phyloP scores from a whole-genome alignment of 2,888 invertebrate species.

The Platycnemis pennipes region DNA sequence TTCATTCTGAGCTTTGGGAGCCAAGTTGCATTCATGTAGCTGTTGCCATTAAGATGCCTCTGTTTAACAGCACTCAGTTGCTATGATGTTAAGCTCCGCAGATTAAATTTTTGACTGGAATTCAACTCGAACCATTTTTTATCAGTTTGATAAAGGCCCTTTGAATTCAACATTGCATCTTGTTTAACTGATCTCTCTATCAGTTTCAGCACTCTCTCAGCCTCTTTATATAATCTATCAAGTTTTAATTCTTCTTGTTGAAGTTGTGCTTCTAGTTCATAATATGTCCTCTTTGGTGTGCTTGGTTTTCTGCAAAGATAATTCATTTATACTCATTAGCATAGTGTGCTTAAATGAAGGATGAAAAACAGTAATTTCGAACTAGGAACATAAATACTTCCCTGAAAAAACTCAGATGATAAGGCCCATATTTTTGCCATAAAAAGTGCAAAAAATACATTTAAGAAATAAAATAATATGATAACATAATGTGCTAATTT shows the following conservation, averaged over 20 bases:
- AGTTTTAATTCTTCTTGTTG: constrained; percentile 52
- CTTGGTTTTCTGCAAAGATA: not conserved
- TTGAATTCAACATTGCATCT: not conserved
- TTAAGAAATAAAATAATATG: no score
- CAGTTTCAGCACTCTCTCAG: constrained; percentile 33
- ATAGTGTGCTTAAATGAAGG: not conserved
- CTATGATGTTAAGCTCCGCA: not conserved
- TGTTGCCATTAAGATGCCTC: not conserved
- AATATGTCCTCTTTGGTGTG: constrained; percentile 37
- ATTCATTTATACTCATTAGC: not conserved
- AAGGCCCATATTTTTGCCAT: no score
- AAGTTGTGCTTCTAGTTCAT: constrained; percentile 21
- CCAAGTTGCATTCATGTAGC: not conserved
- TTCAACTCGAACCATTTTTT: not conserved
- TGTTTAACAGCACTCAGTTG: not conserved
- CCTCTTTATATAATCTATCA: constrained; percentile 46
- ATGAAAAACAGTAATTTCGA: no score
- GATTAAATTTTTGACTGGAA: not conserved
- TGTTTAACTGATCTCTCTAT: constrained; percentile 47
- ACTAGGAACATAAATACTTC: no score
- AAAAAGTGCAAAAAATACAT: no score
- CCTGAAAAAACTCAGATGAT: no score
- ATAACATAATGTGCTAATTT: no score
- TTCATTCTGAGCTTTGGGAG: not conserved
- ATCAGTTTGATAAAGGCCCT: not conserved